Percentiles rank a stretch among this genome's conserved stretches.
These are phyloP conservation scores for Drosophila subobscura DNA, from an alignment of 1,140 invertebrate genomes.

Conservation along the genomic window DNA sequence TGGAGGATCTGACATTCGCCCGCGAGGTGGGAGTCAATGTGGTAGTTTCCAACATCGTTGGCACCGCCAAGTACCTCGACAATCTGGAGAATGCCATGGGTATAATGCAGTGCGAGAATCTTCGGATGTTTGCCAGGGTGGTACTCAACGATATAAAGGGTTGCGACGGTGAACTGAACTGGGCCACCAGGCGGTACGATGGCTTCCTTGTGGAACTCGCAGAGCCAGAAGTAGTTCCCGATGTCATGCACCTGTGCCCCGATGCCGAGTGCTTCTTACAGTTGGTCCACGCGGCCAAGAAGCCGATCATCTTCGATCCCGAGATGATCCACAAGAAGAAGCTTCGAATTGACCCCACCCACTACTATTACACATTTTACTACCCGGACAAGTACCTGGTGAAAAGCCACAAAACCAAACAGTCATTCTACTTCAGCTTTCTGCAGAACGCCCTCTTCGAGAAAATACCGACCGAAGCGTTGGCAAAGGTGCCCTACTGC, in stretches of 20 bases:
- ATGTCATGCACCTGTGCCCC: slow-evolving; percentile 65
- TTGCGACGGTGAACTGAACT: slow-evolving; percentile 59
- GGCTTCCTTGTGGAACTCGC: slow-evolving; percentile 67
- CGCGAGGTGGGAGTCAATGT: slow-evolving; percentile 72
- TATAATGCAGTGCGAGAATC: slow-evolving; percentile 51
- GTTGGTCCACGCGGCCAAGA: slow-evolving; percentile 50
- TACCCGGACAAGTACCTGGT: slow-evolving; percentile 76
- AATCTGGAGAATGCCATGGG: slow-evolving; percentile 49
- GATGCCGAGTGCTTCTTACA: slow-evolving; percentile 63
- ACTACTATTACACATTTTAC: slow-evolving; percentile 66
- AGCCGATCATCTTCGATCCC: slow-evolving; percentile 67
- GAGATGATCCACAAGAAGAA: slow-evolving; percentile 42
- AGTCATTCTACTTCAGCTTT: slow-evolving; percentile 45
- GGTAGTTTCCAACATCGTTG: slow-evolving; percentile 60
- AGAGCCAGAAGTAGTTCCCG: slow-evolving; percentile 10
- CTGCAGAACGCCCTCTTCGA: slow-evolving; percentile 61
- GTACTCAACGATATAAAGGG: slow-evolving; percentile 66
- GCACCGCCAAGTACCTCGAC: slow-evolving; percentile 54
- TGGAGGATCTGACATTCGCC: slow-evolving; percentile 76
- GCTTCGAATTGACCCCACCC: slow-evolving; percentile 55
- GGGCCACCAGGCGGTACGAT: slow-evolving; percentile 68
- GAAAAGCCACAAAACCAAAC: neutral
- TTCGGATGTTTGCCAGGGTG: slow-evolving; percentile 65
- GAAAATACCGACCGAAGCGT: slow-evolving; percentile 35
- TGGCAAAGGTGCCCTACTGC: slow-evolving; percentile 51